These are phyloP conservation scores for Heliangelus exortis DNA, from an alignment of 2,797 vertebrate genomes.

Conservation along the genomic window DNA sequence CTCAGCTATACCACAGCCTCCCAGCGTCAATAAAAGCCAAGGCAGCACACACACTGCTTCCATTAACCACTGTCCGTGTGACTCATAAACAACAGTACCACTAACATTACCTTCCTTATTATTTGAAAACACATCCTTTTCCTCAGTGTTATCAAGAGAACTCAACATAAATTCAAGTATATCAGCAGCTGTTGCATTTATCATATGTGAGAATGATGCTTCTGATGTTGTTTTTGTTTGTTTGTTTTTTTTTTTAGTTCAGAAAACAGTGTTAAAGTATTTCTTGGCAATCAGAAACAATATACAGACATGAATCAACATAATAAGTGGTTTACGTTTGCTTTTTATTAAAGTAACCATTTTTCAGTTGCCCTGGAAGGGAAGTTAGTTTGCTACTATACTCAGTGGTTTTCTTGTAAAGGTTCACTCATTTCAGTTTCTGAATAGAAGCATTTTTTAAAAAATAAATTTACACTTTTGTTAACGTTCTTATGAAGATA, in stretches of 20 bases:
- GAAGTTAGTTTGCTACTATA: background rate
- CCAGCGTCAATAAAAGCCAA: conserved; percentile 18
- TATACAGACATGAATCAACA: background rate
- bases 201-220: background rate
- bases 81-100: background rate
- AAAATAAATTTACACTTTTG: background rate
- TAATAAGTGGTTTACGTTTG: background rate
- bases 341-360: background rate
- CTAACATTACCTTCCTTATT: background rate
- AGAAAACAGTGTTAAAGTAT: conserved; percentile 5
- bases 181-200: background rate
- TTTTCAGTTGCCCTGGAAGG: background rate
- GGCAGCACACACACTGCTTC: background rate
- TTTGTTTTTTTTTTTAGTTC: background rate
- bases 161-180: background rate
- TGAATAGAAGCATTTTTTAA: background rate
- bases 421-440: background rate
- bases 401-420: background rate
- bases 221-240: background rate
- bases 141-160: background rate
- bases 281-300: conserved; percentile 21
- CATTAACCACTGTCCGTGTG: background rate
- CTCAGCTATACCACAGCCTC: conserved; percentile 30
- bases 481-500: background rate
- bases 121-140: conserved; percentile 5